Evolutionary conservation across 2,113 vertebrate species (phyloP).

Genomic region (Scatophagus argus): DNA sequence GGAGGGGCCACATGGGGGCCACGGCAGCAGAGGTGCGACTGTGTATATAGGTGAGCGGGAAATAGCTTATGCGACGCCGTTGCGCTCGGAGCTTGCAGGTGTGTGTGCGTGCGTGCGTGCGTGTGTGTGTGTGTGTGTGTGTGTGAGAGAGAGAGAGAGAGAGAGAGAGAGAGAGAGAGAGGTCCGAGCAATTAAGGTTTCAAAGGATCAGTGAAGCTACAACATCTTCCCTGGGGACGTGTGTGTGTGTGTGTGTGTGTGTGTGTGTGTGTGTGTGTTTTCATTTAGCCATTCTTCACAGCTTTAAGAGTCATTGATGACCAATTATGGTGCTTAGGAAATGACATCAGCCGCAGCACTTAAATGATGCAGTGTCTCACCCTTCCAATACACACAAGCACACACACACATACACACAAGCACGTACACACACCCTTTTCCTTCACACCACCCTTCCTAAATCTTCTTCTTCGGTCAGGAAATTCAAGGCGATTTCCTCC

Average conservation of each 20-base stretch:
- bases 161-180: constrained; percentile 15
- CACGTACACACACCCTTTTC: no score
- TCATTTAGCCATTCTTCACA: constrained; percentile 53
- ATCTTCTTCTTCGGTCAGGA: constrained; percentile 6
- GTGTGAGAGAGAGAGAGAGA: constrained; percentile 11
- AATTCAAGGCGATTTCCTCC: no score
- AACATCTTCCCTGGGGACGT: constrained; percentile 27
- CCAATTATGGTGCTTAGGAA: constrained; percentile 75
- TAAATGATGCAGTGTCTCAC: constrained; percentile 67
- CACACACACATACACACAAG: no score
- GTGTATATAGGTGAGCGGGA: constrained; percentile 44
- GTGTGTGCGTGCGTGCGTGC: constrained; percentile 27
- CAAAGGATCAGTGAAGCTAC: constrained; percentile 39
- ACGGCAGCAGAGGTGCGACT: constrained; percentile 42
- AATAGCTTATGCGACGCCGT: constrained; percentile 46
- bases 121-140: constrained; percentile 37
- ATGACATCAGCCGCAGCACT: constrained; percentile 71
- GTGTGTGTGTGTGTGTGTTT: constrained; percentile 22
- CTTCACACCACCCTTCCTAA: constrained; percentile 7
- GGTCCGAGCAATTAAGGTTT: constrained; percentile 61
- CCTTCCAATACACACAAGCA: no score
- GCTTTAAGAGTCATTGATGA: constrained; percentile 57
- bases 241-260: constrained; percentile 4
- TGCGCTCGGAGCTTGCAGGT: constrained; percentile 51
- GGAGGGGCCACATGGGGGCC: constrained; percentile 65